These are phyloP conservation scores for Taenaris catops DNA, from an alignment of 2,888 invertebrate species.

Conservation along the genomic window DNA sequence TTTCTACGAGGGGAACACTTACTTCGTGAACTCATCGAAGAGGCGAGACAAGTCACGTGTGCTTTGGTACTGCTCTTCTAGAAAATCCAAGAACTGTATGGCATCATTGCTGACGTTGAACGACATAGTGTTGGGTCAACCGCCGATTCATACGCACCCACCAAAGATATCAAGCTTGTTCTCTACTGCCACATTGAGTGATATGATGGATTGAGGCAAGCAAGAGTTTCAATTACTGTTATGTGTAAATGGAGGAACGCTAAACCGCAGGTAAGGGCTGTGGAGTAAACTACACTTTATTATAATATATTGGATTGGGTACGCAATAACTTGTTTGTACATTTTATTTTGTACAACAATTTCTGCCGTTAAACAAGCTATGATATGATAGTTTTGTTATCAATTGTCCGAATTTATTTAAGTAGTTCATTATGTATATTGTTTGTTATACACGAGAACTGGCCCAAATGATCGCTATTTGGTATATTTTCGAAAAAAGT, in stretches of 20 bases:
- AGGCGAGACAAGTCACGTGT: slow-evolving; percentile 39
- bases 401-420: no score
- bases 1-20: slow-evolving; percentile 51
- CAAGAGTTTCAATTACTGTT: not conserved
- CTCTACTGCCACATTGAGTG: slow-evolving; percentile 21
- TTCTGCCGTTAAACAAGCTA: no score
- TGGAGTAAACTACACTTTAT: no score
- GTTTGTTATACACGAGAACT: no score
- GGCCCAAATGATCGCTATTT: no score
- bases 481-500: no score
- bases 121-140: slow-evolving; percentile 41
- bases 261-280: not conserved
- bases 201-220: slow-evolving; percentile 9
- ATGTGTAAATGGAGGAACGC: no score
- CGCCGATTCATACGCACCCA: slow-evolving; percentile 49
- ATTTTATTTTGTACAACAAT: no score
- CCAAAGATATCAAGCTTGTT: slow-evolving; percentile 40
- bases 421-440: no score
- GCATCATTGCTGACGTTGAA: slow-evolving; percentile 48
- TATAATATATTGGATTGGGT: no score
- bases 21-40: slow-evolving; percentile 49
- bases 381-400: no score
- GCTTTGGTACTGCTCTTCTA: slow-evolving; percentile 56
- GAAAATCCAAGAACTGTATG: slow-evolving; percentile 47
- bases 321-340: no score